phyloP scores from a whole-genome alignment of 2,888 invertebrate genomes.

The Phyto melanocephala region DNA sequence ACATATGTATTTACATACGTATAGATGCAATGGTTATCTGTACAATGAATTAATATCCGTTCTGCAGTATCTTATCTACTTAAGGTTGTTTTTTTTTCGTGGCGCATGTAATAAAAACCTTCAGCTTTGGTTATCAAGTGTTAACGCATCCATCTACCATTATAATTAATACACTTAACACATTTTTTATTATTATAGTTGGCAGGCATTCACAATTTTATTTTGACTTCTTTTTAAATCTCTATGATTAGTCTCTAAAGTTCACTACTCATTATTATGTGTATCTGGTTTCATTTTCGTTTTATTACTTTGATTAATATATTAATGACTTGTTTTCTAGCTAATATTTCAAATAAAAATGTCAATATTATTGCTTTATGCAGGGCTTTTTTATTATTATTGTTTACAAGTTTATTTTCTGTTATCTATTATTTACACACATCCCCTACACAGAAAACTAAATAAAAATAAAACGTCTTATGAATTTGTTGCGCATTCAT shows the following conservation, averaged over 20 bases:
- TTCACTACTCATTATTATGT: not conserved
- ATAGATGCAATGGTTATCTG: no score
- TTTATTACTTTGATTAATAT: slow-evolving; percentile 16
- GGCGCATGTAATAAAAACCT: slow-evolving; percentile 29
- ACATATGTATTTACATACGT: no score
- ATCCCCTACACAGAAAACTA: not conserved
- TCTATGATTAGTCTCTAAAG: not conserved
- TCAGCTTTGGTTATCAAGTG: not conserved
- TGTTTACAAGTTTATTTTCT: no score
- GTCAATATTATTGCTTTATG: not conserved
- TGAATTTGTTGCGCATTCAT: not conserved
- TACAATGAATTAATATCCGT: no score
- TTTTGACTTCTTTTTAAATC: not conserved
- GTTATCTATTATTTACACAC: slow-evolving; percentile 5
- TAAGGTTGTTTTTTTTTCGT: no score
- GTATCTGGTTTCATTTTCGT: not conserved
- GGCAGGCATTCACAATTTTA: not conserved
- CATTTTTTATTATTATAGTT: not conserved
- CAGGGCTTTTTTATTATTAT: no score
- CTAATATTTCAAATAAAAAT: slow-evolving; percentile 1
- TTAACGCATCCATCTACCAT: slow-evolving; percentile 8
- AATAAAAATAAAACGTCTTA: not conserved
- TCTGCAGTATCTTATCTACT: no score
- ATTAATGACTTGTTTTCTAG: slow-evolving; percentile 26
- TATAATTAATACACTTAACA: slow-evolving; percentile 39